Base-by-base conservation (phyloP, 2,797 vertebrate species). In the Epinephelus coioides region DNA sequence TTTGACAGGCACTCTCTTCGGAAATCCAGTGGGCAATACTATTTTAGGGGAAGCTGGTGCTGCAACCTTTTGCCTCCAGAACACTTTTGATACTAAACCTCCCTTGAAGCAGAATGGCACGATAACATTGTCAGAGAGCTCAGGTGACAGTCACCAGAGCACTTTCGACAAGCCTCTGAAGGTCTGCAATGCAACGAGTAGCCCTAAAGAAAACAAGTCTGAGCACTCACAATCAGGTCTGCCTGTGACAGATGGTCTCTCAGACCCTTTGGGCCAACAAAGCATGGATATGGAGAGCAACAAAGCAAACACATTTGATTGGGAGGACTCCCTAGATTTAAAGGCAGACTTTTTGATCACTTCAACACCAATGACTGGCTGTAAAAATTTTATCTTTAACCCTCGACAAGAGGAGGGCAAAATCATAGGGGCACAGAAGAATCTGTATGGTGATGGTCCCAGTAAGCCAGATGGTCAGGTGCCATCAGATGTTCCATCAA, bases 321-420 rank as follows among this genome's bases (percentile, higher is more conserved):
- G 91, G 53, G 91, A 95, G 44, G 90, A 93, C 23, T 78, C 82
- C 1, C 27, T 94, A 0, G 91, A 92, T 73, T 73, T 92, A 14
- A 78, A 9, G 57, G 14, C 5, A 2, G 83, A 77, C 14, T 5
- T 15, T 13, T 25, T 86, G 27, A 27, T 83, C 4, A 90, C 92
- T 0, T 95, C 94, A 18, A 95, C 94, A 0, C 94, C 94, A 6
- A 93, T 94, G 86, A 21, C 70, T 0, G 54, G 21, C 6, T 72
- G 60, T 73, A 93, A 72, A 75, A 47, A 81, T 1, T 54, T 70
- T 5, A 78, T 17, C 46, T 54, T 71, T 0, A 25, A 13, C 27
- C 6, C 1, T 8, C 25, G 70, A 8, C 2, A 3, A 19, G 65
- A 76, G 1, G 18, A 17, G 2, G 62, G 57, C 10, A 85, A 82